Percentiles rank a stretch among this genome's conserved stretches.
Conservation (phyloP, 2,888 invertebrate genomes). For the Pristionchus arcanus region DNA sequence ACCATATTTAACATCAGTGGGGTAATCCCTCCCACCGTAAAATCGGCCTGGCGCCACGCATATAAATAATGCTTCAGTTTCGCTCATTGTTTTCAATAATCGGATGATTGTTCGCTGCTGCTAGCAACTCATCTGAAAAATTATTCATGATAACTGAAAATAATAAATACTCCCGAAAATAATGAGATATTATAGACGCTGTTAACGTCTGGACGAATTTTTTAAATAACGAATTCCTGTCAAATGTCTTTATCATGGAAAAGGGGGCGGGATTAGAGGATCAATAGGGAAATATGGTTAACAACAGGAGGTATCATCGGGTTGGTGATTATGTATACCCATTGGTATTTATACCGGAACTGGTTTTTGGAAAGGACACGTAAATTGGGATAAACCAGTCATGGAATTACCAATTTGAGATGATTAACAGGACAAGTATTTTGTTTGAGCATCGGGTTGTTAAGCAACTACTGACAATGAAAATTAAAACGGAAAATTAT, state of each 20-base stretch:
- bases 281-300: neutral
- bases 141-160: neutral
- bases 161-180: neutral
- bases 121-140: slow-evolving; percentile 29
- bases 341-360: neutral
- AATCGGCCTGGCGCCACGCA: slow-evolving; percentile 19
- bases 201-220: neutral
- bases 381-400: neutral
- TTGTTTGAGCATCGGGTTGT: neutral
- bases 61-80: slow-evolving; percentile 13
- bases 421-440: neutral
- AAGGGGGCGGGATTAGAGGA: neutral
- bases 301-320: neutral
- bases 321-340: neutral
- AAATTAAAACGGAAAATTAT: neutral
- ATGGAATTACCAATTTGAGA: neutral
- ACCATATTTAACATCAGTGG: slow-evolving; percentile 21
- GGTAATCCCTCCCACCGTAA: slow-evolving; percentile 28
- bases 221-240: neutral
- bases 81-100: slow-evolving; percentile 20
- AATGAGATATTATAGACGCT: neutral
- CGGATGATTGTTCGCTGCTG: neutral
- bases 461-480: neutral
- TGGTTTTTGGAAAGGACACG: neutral
- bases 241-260: neutral